A percentile compares a stretch with the other conserved stretches of the same genome.
These are phyloP conservation scores for Clanis bilineata DNA, from an alignment of 2,888 invertebrate genomes.

Conservation along the genomic window DNA sequence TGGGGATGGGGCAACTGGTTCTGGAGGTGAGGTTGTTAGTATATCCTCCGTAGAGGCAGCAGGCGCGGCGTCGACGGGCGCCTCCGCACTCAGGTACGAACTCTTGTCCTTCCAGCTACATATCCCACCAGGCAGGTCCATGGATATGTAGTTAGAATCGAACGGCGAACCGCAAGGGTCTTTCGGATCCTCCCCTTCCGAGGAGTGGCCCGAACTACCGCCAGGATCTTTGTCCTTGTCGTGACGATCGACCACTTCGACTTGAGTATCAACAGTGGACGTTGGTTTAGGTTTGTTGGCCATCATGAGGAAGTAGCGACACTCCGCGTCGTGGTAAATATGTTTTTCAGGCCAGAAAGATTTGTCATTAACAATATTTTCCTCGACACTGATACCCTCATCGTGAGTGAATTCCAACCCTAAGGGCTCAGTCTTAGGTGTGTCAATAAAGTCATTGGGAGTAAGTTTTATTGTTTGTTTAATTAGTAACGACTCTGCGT, in stretches of 20 bases:
- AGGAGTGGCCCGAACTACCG: constrained; percentile 82
- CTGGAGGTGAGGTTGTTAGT: constrained; percentile 73
- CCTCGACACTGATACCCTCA: constrained; percentile 43
- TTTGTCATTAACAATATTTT: constrained; percentile 66
- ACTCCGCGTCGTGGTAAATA: constrained; percentile 86
- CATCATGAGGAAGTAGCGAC: constrained; percentile 79
- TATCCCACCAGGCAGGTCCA: constrained; percentile 90
- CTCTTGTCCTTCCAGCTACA: constrained; percentile 92
- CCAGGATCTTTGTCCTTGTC: constrained; percentile 84
- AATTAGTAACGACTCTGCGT: constrained; percentile 77
- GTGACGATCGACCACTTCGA: constrained; percentile 70
- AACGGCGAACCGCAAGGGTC: constrained; percentile 55
- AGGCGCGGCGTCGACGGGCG: constrained; percentile 48
- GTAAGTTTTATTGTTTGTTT: constrained; percentile 39
- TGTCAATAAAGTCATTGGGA: constrained; percentile 26
- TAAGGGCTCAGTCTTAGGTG: constrained; percentile 27
- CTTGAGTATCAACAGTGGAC: constrained; percentile 41
- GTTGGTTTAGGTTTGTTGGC: constrained; percentile 67
- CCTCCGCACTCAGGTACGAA: constrained; percentile 87
- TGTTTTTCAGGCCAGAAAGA: constrained; percentile 84
- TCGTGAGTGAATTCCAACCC: constrained; percentile 27
- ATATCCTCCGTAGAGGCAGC: constrained; percentile 70
- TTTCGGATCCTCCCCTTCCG: constrained; percentile 62
- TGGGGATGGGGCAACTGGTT: constrained; percentile 67
- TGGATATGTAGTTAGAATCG: constrained; percentile 85